Conservation (phyloP, 2,797 vertebrate species). For the Thaleichthys pacificus region DNA sequence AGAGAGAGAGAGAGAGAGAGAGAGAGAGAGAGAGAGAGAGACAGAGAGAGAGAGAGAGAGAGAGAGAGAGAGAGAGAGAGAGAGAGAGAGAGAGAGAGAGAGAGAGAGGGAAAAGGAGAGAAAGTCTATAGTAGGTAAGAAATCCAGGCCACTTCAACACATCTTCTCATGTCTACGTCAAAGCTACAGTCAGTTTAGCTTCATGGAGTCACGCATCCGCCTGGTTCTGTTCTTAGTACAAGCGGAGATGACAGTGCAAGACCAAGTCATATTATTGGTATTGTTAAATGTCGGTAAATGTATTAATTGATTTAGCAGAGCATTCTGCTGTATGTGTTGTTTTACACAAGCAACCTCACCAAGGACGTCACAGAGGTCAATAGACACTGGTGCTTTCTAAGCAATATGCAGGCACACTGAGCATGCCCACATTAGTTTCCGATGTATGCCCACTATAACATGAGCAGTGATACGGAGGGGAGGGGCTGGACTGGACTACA, state of each 20-base stretch:
- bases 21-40: not conserved
- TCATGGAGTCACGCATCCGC: conserved; percentile 57
- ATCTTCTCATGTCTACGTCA: conserved; percentile 28
- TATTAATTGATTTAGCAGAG: too few relatives aligned
- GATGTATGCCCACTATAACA: too few relatives aligned
- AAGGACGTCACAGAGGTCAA: too few relatives aligned
- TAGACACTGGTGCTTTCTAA: too few relatives aligned
- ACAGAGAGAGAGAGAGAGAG: conserved; percentile 50
- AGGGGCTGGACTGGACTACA: too few relatives aligned
- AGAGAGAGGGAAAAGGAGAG: not conserved
- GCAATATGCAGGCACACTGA: too few relatives aligned
- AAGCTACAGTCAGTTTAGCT: conserved; percentile 49
- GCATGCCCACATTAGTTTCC: too few relatives aligned
- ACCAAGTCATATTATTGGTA: too few relatives aligned
- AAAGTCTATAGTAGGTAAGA: conserved; percentile 40
- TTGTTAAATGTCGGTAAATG: too few relatives aligned
- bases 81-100: not conserved
- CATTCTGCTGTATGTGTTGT: not conserved
- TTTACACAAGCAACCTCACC: too few relatives aligned
- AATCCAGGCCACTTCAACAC: conserved; percentile 35
- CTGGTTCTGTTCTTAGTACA: conserved; percentile 18
- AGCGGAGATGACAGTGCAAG: conserved; percentile 2
- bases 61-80: conserved; percentile 24
- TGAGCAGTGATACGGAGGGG: too few relatives aligned
- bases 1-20: conserved; percentile 62